Conservation (phyloP, 2,888 invertebrate species). For the Trichacis sp. region DNA sequence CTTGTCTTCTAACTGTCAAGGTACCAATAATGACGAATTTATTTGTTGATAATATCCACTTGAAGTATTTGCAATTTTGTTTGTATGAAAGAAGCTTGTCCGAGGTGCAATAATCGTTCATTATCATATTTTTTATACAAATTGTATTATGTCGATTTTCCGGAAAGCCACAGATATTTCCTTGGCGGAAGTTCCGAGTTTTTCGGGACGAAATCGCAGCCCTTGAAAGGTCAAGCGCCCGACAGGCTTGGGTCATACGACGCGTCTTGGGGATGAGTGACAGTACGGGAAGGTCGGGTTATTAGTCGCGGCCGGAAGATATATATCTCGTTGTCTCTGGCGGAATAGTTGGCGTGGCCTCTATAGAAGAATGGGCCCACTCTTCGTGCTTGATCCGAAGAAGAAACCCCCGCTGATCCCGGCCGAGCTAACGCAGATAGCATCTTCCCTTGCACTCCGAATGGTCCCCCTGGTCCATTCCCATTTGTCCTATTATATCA, state of each 20-base stretch:
- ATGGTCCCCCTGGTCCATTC: conserved; percentile 51
- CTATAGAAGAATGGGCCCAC: conserved; percentile 59
- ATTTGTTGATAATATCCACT: too few species aligned
- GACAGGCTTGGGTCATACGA: neutral
- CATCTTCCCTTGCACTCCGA: conserved; percentile 63
- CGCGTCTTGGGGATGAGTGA: conserved; percentile 9
- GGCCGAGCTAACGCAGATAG: conserved; percentile 67
- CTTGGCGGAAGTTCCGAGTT: too few species aligned
- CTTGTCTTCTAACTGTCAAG: too few species aligned
- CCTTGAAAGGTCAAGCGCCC: neutral
- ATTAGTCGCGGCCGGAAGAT: conserved; percentile 29
- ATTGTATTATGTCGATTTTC: too few species aligned
- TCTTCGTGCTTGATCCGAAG: conserved; percentile 68
- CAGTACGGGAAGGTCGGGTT: conserved; percentile 20
- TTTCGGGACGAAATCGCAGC: too few species aligned
- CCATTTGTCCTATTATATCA: conserved; percentile 51
- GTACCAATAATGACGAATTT: too few species aligned
- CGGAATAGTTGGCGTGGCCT: conserved; percentile 47
- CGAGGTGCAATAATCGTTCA: too few species aligned
- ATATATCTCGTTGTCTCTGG: conserved; percentile 23
- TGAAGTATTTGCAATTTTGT: too few species aligned
- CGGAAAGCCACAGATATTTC: too few species aligned
- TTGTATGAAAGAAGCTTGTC: too few species aligned
- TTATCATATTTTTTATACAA: too few species aligned
- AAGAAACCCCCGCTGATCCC: conserved; percentile 68